Evolutionary conservation across 2,888 invertebrate species (phyloP), one percentile per base, ranked within the genome.

Genomic region (Tetranychus truncatus): DNA sequence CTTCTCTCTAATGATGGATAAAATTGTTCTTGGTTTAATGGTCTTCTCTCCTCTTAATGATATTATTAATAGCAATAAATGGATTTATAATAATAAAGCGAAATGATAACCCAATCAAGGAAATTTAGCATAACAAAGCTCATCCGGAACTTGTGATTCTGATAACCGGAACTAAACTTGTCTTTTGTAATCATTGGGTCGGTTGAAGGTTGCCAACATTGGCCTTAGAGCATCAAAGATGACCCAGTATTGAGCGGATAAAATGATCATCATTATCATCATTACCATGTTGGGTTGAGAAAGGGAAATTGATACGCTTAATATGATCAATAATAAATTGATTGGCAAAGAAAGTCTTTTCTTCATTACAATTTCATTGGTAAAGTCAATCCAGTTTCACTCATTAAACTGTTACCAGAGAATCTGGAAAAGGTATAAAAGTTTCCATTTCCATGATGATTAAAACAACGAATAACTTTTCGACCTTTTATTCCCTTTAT

Each of bases 121-220:
- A 3, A 55, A 55, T 55, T 55, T 55, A 55, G 55, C 55, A 55
- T 55, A 55, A 55, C 55, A 55, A 55, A 55, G 55, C 55, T 55
- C 55, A 55, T 55, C 55, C 55, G 55, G 55, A 55, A 55, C 55
- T 55, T 55, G 34, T 55, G 55, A 15, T 2, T 15, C 15, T 55
- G 55, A 55, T 55, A 55, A 55, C 55, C 55, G 55, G 55, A 55
- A 55, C 55, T 55, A 55, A 55, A 55, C 55, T 55, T 55, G 55
- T 55, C 55, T 55, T 55, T 55, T 9, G 15, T 55, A 55, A 55
- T 55, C 55, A 55, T 55, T 34, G 34, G 34, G 34, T 34, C 34
- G 34, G 34, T 34, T 34, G 34, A 34, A 34, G 34, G 34, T 34
- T 34, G 34, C 3, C 3, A 34, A 34, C 34, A 34, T 34, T 34